Evolutionary conservation across 2,797 vertebrate genomes (phyloP).

Genomic region (Sebastes cheni): DNA sequence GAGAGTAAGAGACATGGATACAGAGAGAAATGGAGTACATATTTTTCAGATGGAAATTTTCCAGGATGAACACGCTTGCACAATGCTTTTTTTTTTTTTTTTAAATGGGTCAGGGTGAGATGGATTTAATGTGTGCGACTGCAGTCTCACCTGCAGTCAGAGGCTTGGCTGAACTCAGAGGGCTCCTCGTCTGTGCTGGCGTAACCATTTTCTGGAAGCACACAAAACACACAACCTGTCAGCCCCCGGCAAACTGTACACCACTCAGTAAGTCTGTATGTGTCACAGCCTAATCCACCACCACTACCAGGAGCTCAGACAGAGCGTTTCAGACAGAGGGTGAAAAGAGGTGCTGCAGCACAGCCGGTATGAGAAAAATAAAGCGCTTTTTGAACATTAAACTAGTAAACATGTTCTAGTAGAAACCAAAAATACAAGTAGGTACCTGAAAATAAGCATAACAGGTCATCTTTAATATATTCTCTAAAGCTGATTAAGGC

Average conservation of each 20-base stretch:
- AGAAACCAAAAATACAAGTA: no score
- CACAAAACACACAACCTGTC: constrained; percentile 8
- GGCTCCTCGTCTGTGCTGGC: constrained; percentile 95
- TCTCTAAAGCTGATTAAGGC: background rate
- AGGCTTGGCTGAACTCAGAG: constrained; percentile 92
- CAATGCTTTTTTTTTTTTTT: background rate
- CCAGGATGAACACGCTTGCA: background rate
- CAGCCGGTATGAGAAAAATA: no score
- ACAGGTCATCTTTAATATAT: background rate
- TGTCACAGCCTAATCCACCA: background rate
- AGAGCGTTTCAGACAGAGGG: no score
- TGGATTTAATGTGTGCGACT: background rate
- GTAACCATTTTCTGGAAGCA: constrained; percentile 92
- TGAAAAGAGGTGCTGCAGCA: no score
- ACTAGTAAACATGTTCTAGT: no score
- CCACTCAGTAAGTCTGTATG: background rate
- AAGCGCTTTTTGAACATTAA: no score
- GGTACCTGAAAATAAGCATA: no score
- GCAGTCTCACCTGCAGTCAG: constrained; percentile 89
- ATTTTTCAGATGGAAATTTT: background rate
- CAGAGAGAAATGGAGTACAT: background rate
- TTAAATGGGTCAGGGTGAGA: background rate
- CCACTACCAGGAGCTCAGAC: background rate
- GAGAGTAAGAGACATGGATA: background rate
- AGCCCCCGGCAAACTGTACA: background rate